A percentile compares a stretch with the other conserved stretches of the same genome.
phyloP scores from a whole-genome alignment of 2,113 vertebrate genomes.

The Silurus meridionalis region DNA sequence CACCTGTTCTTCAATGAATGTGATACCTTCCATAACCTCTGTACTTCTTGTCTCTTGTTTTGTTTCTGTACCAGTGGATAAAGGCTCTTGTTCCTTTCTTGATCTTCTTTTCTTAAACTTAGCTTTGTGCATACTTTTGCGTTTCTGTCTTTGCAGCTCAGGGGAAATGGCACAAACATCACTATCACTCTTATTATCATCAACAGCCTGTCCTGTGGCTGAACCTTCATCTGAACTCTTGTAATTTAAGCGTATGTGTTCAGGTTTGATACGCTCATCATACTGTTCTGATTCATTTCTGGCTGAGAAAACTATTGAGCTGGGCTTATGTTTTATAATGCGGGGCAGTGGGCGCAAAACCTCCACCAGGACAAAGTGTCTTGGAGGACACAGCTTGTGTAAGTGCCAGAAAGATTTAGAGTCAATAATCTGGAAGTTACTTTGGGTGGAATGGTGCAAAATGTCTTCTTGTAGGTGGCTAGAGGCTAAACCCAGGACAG shows the following conservation, averaged over 20 bases:
- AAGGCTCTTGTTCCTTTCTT: conserved; percentile 1
- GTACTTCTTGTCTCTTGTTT: background rate
- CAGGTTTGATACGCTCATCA: background rate
- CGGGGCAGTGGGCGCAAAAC: background rate
- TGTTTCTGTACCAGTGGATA: background rate
- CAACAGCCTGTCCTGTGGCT: background rate
- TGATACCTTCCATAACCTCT: background rate
- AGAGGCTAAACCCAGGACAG: background rate
- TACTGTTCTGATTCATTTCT: background rate
- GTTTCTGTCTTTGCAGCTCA: conserved; percentile 1
- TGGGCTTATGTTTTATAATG: conserved; percentile 6
- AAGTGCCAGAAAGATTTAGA: background rate
- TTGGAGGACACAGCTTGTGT: background rate
- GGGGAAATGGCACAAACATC: background rate
- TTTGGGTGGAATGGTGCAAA: background rate
- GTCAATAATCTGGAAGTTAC: background rate
- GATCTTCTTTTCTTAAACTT: background rate
- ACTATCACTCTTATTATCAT: background rate
- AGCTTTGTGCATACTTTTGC: background rate
- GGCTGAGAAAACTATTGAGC: conserved; percentile 5
- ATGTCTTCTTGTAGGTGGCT: background rate
- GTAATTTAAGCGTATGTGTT: background rate
- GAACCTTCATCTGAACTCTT: background rate
- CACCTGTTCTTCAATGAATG: background rate
- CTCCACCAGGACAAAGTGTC: background rate